Conservation (phyloP, 37 sponge, comb jelly and placozoan species). For the Cliona cf. orientalis region DNA sequence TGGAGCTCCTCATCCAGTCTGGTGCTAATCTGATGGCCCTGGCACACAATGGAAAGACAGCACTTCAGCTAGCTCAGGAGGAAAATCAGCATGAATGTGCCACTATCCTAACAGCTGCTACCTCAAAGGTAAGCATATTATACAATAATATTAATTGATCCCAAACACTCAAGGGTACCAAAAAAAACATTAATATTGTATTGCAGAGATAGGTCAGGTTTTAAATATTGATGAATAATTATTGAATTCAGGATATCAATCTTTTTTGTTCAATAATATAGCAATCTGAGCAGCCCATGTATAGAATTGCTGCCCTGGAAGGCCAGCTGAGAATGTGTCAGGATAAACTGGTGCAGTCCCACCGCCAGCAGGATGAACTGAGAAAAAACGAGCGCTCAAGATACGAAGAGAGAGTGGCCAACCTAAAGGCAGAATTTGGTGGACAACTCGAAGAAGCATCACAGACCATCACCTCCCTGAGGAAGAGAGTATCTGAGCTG, state of each 20-base stretch:
- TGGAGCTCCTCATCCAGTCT: constrained; percentile 40
- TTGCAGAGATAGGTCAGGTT: not conserved
- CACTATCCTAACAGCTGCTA: constrained; percentile 53
- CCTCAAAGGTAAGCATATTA: constrained; percentile 40
- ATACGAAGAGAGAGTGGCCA: not conserved
- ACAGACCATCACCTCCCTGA: constrained; percentile 3
- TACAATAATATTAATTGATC: not conserved
- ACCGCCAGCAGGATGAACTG: constrained; percentile 20
- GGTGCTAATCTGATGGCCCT: constrained; percentile 29
- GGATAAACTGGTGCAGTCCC: constrained; percentile 33
- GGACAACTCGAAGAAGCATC: not conserved
- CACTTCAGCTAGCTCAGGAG: constrained; percentile 64
- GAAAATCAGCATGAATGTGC: constrained; percentile 54
- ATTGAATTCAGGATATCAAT: not conserved
- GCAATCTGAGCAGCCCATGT: constrained; percentile 39
- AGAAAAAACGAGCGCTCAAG: constrained; percentile 19
- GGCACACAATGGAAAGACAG: constrained; percentile 63
- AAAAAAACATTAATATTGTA: not conserved
- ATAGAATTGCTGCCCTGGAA: constrained; percentile 55
- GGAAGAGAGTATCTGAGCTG: not conserved
- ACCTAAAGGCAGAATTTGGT: not conserved
- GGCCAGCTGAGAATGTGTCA: constrained; percentile 53
- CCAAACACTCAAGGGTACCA: not conserved
- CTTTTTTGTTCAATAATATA: not conserved
- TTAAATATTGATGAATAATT: not conserved